Conservation (phyloP, 2,888 invertebrate species). For the Drosophila rellima region DNA sequence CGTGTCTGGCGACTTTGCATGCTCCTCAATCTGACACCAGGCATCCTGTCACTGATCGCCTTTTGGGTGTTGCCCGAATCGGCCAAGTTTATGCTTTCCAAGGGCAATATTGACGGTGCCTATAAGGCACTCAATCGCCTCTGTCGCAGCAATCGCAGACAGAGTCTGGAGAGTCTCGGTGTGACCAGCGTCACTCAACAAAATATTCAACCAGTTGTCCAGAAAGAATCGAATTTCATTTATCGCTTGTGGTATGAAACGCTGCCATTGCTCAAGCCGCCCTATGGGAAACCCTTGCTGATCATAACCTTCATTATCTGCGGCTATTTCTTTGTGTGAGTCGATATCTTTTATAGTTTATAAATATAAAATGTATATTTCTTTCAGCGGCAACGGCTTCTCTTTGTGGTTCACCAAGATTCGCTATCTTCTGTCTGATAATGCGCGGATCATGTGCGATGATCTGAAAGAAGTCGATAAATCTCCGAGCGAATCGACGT, state of each 20-base stretch:
- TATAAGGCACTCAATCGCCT: conserved; percentile 30
- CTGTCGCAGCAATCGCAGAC: conserved; percentile 34
- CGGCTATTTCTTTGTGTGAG: conserved; percentile 35
- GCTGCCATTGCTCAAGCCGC: conserved; percentile 12
- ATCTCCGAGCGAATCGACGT: not conserved
- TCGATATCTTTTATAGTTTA: too few relatives aligned
- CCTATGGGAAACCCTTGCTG: not conserved
- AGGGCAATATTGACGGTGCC: conserved; percentile 18
- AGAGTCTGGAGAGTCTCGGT: conserved; percentile 30
- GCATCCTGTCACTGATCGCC: not conserved
- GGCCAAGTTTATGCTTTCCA: conserved; percentile 42
- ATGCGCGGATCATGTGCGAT: conserved; percentile 4
- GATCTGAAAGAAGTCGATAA: not conserved
- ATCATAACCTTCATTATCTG: not conserved
- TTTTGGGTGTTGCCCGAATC: conserved; percentile 43
- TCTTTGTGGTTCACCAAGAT: conserved; percentile 23
- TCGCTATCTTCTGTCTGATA: not conserved
- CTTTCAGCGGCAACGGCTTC: conserved; percentile 38
- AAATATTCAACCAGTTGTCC: rapidly evolving
- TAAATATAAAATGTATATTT: too few relatives aligned
- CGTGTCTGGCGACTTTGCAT: conserved; percentile 42
- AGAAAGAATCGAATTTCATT: not conserved
- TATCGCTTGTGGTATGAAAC: conserved; percentile 16
- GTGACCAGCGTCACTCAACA: conserved; percentile 21
- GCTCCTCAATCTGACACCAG: conserved; percentile 21